Evolutionary conservation across 2,113 vertebrate species (phyloP).

Genomic region (Rhodinocichla rosea): DNA sequence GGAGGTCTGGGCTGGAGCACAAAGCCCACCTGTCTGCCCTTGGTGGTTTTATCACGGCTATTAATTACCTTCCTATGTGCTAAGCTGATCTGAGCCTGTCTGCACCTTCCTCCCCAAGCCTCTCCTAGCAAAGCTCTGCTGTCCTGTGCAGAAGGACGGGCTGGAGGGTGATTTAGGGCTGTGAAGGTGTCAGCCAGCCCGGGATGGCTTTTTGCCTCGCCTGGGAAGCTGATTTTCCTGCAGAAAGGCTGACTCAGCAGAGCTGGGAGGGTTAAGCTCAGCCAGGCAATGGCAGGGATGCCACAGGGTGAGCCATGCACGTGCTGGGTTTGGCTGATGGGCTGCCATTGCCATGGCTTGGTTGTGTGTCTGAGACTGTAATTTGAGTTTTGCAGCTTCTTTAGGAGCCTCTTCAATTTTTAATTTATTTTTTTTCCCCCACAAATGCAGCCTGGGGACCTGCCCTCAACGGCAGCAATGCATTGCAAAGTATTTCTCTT

Average conservation of each 20-base stretch:
- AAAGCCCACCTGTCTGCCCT: not conserved
- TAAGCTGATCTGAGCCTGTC: not conserved
- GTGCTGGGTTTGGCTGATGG: not conserved
- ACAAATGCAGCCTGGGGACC: not conserved
- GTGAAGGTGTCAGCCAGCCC: not conserved
- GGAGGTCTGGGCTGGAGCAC: not conserved
- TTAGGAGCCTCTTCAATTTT: not conserved
- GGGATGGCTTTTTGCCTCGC: not conserved
- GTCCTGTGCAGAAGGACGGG: not conserved
- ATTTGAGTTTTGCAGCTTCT: not conserved
- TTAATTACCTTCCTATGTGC: not conserved
- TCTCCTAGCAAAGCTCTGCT: not conserved
- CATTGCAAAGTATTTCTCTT: not conserved
- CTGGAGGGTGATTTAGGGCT: not conserved
- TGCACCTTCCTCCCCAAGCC: not conserved
- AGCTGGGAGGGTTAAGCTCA: not conserved
- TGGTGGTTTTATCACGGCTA: not conserved
- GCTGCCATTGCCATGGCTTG: not conserved
- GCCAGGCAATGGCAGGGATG: fast-evolving
- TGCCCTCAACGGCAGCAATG: too few relatives aligned
- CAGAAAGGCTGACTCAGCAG: not conserved
- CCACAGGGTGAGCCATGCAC: not conserved
- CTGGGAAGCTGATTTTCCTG: not conserved
- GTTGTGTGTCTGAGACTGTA: not conserved
- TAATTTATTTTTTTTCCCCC: too few relatives aligned